These are phyloP conservation scores for Trichogramma pretiosum DNA, from an alignment of 1,140 invertebrate genomes.

Conservation along the genomic window DNA sequence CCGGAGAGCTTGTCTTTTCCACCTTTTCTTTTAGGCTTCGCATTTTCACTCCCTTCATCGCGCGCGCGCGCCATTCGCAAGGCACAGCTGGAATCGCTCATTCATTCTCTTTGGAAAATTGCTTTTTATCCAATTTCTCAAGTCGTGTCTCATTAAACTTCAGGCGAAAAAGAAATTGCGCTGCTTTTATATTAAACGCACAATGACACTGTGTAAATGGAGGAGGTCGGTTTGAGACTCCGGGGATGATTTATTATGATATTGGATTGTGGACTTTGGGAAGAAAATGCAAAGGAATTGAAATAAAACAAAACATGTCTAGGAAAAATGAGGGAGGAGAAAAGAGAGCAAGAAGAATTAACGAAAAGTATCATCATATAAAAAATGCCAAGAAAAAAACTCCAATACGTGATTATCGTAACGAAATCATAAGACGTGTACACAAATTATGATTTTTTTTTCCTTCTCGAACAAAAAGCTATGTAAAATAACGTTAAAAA, in stretches of 20 bases:
- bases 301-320: neutral
- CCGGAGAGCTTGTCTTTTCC: too few relatives aligned
- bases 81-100: constrained; percentile 26
- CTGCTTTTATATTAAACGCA: constrained; percentile 19
- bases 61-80: constrained; percentile 22
- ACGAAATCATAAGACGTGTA: too few relatives aligned
- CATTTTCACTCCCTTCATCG: constrained; percentile 13
- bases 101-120: constrained; percentile 40
- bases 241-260: constrained; percentile 13
- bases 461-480: too few relatives aligned
- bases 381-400: too few relatives aligned
- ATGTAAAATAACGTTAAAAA: constrained; percentile 8
- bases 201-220: constrained; percentile 22
- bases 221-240: constrained; percentile 19
- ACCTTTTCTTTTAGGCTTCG: constrained; percentile 13
- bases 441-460: too few relatives aligned
- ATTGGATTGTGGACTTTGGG: constrained; percentile 13
- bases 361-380: too few relatives aligned
- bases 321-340: neutral
- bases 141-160: constrained; percentile 43
- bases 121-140: constrained; percentile 45
- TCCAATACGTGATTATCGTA: too few relatives aligned
- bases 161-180: constrained; percentile 34
- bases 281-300: constrained; percentile 9
- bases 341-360: too few relatives aligned